Base-by-base conservation (phyloP, 23 tunicate species). In the Ascidia mentula region DNA sequence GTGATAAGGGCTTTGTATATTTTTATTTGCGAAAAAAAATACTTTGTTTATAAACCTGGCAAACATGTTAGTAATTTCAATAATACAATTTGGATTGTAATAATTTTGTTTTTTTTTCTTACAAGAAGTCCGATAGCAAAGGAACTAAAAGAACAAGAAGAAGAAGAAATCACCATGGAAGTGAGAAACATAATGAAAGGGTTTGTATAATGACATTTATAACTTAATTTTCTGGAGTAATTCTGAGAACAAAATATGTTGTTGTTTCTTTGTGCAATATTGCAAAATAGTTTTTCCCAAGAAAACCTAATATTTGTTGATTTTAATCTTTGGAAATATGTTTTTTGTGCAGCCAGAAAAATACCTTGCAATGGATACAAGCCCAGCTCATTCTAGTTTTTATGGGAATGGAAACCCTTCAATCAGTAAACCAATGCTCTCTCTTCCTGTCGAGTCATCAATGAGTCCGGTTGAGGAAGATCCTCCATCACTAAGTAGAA, bases 81-180 rank as follows among this genome's bases (percentile, higher is more conserved):
- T n/a, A n/a, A n/a, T 42, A 42, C 53, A 42, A 42, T 15, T 42
- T 42, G 53, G 12, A 12, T 69, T 69, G 32, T 24, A 12, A 69
- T 24, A 70, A 70, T 7, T 2, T 6, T 37, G n/a, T 22, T 74
- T 31, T 38, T 74, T 12, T 71, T 60, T 1, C 5, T 18, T 32
- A 34, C 35, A 36, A 83, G 87, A 76, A 40, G 76, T 31, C 78
- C 26, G 81, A 83, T 75, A 24, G 60, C 26, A 75, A 76, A 59
- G 60, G 81, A 7, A 28, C 87, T 5, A 83, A 83, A 40, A 60
- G 87, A 31, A 31, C 81, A 35, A 45, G 87, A 39, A 53, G 87
- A 20, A 42, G 36, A 69, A 75, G 45, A 83, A 83, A 61, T 28
- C 65, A 53, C 65, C 65, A 53, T 53, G 65, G 65, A 53, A 53